These are phyloP conservation scores for Muscidifurax raptorellus DNA, from an alignment of 1,140 invertebrate species.

Conservation along the genomic window DNA sequence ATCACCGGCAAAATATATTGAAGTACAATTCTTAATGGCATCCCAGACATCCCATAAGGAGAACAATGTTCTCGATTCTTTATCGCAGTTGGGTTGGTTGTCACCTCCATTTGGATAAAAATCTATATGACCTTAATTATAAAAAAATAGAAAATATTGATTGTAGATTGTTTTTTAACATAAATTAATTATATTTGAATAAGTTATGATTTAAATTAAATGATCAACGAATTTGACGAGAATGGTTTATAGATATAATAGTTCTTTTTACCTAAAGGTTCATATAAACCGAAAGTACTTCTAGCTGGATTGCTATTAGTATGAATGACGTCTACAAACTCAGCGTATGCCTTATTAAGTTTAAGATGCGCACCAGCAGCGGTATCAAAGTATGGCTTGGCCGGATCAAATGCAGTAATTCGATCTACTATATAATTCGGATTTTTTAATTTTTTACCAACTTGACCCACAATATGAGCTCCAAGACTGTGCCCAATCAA, in stretches of 20 bases:
- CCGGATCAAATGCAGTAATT: constrained; percentile 79
- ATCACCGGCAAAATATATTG: no score
- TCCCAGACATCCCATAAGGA: neutral
- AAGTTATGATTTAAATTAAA: no score
- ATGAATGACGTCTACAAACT: constrained; percentile 84
- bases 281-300: neutral
- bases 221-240: no score
- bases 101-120: constrained; percentile 25
- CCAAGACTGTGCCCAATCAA: constrained; percentile 21
- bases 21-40: no score
- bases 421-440: constrained; percentile 48
- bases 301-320: constrained; percentile 62
- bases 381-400: constrained; percentile 79
- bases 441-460: neutral
- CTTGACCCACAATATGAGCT: constrained; percentile 13
- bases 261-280: neutral
- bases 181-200: no score
- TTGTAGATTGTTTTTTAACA: neutral
- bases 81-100: neutral
- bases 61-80: neutral
- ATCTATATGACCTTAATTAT: constrained; percentile 12
- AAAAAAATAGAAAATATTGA: neutral
- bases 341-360: constrained; percentile 77
- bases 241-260: no score
- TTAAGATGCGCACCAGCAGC: constrained; percentile 67